These are phyloP conservation scores for Beaufortia kweichowensis DNA, from an alignment of 2,113 vertebrate genomes.

Conservation along the genomic window DNA sequence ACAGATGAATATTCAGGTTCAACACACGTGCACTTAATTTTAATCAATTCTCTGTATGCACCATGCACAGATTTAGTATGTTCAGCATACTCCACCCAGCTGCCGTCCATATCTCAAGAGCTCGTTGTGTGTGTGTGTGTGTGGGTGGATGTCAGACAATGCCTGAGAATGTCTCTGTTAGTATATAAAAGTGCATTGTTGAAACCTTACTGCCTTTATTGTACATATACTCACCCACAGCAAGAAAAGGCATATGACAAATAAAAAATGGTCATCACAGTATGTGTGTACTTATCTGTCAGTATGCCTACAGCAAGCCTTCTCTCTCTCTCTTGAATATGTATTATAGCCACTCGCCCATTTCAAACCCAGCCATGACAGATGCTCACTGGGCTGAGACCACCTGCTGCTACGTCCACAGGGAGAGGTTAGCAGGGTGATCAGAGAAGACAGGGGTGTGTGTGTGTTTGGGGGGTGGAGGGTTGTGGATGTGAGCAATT, in stretches of 20 bases:
- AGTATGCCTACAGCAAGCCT: not conserved
- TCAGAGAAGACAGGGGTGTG: conserved; percentile 58
- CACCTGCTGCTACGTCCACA: conserved; percentile 68
- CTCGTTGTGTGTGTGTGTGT: too few species aligned
- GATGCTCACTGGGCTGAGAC: conserved; percentile 72
- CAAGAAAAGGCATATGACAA: not conserved
- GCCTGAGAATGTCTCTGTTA: not conserved
- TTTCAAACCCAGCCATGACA: conserved; percentile 63
- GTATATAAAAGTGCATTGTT: conserved; percentile 25
- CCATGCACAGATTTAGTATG: not conserved
- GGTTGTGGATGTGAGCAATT: conserved; percentile 59
- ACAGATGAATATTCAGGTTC: conserved; percentile 17
- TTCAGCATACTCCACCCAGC: conserved; percentile 24
- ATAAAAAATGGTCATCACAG: conserved; percentile 5
- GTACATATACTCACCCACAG: not conserved
- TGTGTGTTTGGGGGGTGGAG: not conserved
- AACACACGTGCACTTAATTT: conserved; percentile 19
- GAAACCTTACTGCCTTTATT: not conserved
- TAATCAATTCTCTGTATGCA: conserved; percentile 15
- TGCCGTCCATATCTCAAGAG: conserved; percentile 26
- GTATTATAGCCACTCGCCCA: conserved; percentile 30
- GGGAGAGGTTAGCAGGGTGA: conserved; percentile 48
- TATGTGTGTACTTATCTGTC: not conserved
- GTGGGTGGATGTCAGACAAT: not conserved
- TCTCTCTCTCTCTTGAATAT: conserved; percentile 58